These are phyloP conservation scores for Lamprologus sp. DNA, from an alignment of 2,113 vertebrate genomes.

Conservation along the genomic window DNA sequence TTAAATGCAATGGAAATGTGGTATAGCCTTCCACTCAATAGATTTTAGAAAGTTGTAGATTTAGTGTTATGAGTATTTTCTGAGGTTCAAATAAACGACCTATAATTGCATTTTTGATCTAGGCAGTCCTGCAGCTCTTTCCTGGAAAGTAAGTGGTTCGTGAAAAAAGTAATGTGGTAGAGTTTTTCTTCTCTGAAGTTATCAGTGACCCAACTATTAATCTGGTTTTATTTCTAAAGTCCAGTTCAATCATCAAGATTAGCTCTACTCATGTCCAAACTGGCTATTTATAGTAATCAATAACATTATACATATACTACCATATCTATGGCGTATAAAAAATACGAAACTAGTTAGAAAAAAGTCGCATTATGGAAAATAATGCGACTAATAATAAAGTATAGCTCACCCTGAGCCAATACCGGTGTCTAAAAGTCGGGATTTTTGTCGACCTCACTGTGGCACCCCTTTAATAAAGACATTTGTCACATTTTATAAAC, in stretches of 20 bases:
- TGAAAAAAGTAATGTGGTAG: neutral
- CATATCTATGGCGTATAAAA: neutral
- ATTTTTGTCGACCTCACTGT: neutral
- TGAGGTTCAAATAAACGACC: neutral
- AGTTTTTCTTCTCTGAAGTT: neutral
- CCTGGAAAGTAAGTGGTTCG: neutral
- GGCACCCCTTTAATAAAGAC: neutral
- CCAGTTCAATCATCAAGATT: neutral
- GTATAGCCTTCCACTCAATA: neutral
- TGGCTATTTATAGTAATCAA: neutral
- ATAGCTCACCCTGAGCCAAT: neutral
- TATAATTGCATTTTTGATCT: neutral
- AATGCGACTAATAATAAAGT: neutral
- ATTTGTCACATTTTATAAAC: neutral
- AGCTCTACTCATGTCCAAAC: neutral
- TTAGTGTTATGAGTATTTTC: neutral
- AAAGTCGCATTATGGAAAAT: neutral
- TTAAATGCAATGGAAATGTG: neutral
- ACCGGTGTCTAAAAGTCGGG: neutral
- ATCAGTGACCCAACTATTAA: neutral
- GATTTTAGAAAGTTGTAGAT: neutral
- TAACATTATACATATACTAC: neutral
- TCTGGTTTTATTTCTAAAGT: neutral
- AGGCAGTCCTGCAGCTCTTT: neutral
- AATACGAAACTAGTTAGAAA: neutral